Percentiles rank a stretch among this genome's conserved stretches.
These are phyloP conservation scores for Himantopus leucocephalus DNA, from an alignment of 2,113 vertebrate species.

Conservation along the genomic window DNA sequence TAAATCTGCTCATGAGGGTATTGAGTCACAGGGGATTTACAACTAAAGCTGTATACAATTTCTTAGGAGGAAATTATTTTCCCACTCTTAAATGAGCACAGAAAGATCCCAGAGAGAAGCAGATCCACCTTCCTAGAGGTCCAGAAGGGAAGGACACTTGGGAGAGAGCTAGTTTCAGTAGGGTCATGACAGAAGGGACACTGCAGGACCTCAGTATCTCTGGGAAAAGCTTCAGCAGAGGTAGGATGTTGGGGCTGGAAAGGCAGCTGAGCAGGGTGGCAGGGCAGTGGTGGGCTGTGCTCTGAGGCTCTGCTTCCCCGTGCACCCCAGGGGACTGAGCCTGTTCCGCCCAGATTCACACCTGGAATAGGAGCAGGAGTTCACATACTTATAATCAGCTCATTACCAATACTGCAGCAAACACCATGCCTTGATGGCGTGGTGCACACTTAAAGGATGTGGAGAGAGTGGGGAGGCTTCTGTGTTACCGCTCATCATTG, in stretches of 20 bases:
- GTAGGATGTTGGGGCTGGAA: neutral
- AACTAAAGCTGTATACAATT: neutral
- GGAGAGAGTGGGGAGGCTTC: neutral
- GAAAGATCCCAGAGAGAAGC: neutral
- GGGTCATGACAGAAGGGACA: too few relatives aligned
- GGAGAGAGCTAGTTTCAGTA: neutral
- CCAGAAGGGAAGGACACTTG: neutral
- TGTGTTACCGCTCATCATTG: accelerated
- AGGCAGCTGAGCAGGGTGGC: accelerated
- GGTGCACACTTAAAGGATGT: neutral
- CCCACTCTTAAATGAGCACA: neutral
- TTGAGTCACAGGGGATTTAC: neutral
- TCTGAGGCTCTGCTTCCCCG: accelerated
- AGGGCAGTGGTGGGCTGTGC: accelerated
- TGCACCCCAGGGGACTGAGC: accelerated
- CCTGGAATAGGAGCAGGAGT: neutral
- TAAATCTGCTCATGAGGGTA: neutral
- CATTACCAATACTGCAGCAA: neutral
- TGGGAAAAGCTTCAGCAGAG: neutral
- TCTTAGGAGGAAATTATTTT: neutral
- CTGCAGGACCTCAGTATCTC: neutral
- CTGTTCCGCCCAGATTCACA: neutral
- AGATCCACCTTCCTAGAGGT: neutral
- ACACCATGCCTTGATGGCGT: accelerated
- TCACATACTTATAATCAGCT: neutral